Conservation (phyloP, 1,140 invertebrate species). For the Aporrectodea caliginosa region DNA sequence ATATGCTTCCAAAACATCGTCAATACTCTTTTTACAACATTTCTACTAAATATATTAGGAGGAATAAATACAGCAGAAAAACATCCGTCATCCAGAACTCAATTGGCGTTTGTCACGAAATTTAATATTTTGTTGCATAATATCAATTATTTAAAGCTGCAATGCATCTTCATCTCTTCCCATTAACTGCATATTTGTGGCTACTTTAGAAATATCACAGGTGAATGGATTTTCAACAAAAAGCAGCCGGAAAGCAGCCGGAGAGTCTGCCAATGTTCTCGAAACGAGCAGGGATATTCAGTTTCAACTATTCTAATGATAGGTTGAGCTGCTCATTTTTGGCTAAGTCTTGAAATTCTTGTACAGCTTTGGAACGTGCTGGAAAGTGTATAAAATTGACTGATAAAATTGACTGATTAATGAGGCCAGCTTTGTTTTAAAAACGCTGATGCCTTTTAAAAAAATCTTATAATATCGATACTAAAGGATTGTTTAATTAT, state of each 20-base stretch:
- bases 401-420: neutral
- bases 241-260: neutral
- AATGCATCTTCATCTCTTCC: neutral
- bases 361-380: neutral
- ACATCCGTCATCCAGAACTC: neutral
- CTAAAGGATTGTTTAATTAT: too few species aligned
- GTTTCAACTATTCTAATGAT: neutral
- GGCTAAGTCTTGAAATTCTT: neutral
- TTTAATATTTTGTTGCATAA: neutral
- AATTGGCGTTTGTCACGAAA: neutral
- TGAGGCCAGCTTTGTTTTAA: neutral
- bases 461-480: too few species aligned
- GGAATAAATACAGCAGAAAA: neutral
- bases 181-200: neutral
- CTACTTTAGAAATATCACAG: neutral
- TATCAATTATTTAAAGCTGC: neutral
- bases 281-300: neutral
- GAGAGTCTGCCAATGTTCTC: too few species aligned
- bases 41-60: neutral
- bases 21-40: neutral
- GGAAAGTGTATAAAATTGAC: constrained; percentile 1
- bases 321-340: neutral
- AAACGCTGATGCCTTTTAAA: too few species aligned
- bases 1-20: neutral
- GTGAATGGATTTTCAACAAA: neutral